Conservation (phyloP, 1,140 invertebrate genomes). For the Thalassaphorura encarpata region DNA sequence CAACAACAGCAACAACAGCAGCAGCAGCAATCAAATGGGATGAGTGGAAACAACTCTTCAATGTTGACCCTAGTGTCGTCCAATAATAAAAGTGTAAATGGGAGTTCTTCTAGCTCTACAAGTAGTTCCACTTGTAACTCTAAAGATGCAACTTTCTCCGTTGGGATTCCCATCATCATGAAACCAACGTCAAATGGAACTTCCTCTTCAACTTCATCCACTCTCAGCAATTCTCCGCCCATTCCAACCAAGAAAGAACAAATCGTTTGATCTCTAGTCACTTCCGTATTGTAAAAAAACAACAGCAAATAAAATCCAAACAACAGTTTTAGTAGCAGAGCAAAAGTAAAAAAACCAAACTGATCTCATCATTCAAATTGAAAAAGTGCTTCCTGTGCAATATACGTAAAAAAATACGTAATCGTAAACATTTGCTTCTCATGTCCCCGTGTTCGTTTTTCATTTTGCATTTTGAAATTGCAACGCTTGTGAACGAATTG, state of each 20-base stretch:
- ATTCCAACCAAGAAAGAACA: constrained; percentile 33
- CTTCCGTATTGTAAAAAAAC: background rate
- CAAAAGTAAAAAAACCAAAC: background rate
- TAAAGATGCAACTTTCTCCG: background rate
- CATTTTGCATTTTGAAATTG: too few relatives aligned
- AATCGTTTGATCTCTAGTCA: constrained; percentile 25
- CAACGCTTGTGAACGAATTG: too few relatives aligned
- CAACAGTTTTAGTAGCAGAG: background rate
- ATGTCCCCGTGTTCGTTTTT: too few relatives aligned
- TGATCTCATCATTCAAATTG: too few relatives aligned
- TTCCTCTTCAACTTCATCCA: constrained; percentile 13
- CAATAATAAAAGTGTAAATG: background rate
- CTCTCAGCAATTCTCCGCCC: constrained; percentile 19
- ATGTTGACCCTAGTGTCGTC: background rate
- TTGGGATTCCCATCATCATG: background rate
- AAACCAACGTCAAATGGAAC: constrained; percentile 1
- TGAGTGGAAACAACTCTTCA: too few relatives aligned
- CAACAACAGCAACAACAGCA: background rate
- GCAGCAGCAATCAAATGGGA: background rate
- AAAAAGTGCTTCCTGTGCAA: too few relatives aligned
- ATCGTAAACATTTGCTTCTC: too few relatives aligned
- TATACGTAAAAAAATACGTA: too few relatives aligned
- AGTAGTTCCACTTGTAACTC: background rate
- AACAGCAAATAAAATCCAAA: background rate
- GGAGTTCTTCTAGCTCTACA: background rate